Conservation (phyloP, 2,888 invertebrate species). For the Anticlea derivata region DNA sequence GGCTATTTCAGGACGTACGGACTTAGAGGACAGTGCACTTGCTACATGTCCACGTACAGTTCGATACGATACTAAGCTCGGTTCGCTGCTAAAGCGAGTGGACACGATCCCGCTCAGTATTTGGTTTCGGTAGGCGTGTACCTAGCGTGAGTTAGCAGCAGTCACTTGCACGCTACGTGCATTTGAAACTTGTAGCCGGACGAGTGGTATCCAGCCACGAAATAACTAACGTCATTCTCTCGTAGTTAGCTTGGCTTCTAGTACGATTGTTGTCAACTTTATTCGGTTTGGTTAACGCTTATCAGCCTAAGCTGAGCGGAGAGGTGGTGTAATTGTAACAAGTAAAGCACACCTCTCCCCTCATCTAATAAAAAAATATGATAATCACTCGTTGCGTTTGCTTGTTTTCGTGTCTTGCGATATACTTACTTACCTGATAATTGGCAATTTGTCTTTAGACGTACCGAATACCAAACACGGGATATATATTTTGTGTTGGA, state of each 20-base stretch:
- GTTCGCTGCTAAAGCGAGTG: constrained; percentile 3
- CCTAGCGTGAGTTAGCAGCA: constrained; percentile 28
- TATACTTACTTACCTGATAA: too few species aligned
- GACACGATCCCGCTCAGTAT: constrained; percentile 6
- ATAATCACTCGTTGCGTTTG: too few species aligned
- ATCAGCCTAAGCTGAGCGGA: too few species aligned
- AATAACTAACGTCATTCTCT: constrained; percentile 24
- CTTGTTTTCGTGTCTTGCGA: too few species aligned
- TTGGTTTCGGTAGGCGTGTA: constrained; percentile 18
- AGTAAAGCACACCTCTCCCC: too few species aligned
- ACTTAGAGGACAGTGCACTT: constrained; percentile 38
- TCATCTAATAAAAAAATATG: too few species aligned
- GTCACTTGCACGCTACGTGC: constrained; percentile 34
- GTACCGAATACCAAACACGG: too few species aligned
- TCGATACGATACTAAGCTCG: too few species aligned
- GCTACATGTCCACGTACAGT: constrained; percentile 26
- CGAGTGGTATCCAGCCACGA: constrained; percentile 26
- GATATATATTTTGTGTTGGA: too few species aligned
- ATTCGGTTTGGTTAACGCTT: too few species aligned
- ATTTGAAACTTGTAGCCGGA: constrained; percentile 32
- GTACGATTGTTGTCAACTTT: neutral
- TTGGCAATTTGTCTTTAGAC: too few species aligned
- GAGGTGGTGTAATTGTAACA: too few species aligned
- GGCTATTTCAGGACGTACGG: constrained; percentile 53
- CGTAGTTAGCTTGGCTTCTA: constrained; percentile 5